These are phyloP conservation scores for Tetragonula carbonaria DNA, from an alignment of 2,888 invertebrate genomes.

Conservation along the genomic window DNA sequence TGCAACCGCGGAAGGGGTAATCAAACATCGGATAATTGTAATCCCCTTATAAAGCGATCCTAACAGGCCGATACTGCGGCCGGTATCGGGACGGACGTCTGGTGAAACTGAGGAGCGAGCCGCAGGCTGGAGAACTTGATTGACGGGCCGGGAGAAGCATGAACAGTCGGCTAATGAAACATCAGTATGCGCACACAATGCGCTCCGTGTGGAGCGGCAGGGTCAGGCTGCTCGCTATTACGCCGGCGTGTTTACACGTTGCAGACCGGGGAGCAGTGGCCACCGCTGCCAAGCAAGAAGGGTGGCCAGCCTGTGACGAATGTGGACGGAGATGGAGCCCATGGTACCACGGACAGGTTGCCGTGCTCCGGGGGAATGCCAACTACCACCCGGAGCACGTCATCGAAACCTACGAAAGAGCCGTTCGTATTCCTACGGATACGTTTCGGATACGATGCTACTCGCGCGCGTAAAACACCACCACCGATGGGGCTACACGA, in stretches of 20 bases:
- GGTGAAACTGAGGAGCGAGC: slow-evolving; percentile 70
- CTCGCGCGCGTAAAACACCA: slow-evolving; percentile 26
- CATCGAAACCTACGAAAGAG: slow-evolving; percentile 42
- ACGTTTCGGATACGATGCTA: background rate
- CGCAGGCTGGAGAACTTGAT: slow-evolving; percentile 79
- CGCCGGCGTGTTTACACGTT: slow-evolving; percentile 72
- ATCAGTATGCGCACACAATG: slow-evolving; percentile 81
- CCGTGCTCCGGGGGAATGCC: slow-evolving; percentile 39
- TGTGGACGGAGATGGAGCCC: slow-evolving; percentile 56
- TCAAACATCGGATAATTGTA: slow-evolving; percentile 76
- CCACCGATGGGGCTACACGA: background rate
- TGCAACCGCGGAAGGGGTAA: slow-evolving; percentile 65
- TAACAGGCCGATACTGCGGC: slow-evolving; percentile 65
- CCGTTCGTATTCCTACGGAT: background rate
- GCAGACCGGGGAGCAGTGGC: slow-evolving; percentile 46
- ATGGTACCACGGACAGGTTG: slow-evolving; percentile 53
- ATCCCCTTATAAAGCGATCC: slow-evolving; percentile 78
- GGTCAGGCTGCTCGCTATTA: slow-evolving; percentile 73
- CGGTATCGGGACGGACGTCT: slow-evolving; percentile 50
- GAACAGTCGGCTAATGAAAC: slow-evolving; percentile 82
- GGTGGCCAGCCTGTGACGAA: slow-evolving; percentile 56
- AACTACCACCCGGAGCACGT: background rate
- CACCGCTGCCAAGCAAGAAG: slow-evolving; percentile 35
- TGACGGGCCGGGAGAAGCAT: slow-evolving; percentile 79
- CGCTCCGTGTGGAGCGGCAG: slow-evolving; percentile 49